Evolutionary conservation across 2,113 vertebrate genomes (phyloP), one percentile per base, ranked within the genome.

Genomic region (Miniopterus natalensis): DNA sequence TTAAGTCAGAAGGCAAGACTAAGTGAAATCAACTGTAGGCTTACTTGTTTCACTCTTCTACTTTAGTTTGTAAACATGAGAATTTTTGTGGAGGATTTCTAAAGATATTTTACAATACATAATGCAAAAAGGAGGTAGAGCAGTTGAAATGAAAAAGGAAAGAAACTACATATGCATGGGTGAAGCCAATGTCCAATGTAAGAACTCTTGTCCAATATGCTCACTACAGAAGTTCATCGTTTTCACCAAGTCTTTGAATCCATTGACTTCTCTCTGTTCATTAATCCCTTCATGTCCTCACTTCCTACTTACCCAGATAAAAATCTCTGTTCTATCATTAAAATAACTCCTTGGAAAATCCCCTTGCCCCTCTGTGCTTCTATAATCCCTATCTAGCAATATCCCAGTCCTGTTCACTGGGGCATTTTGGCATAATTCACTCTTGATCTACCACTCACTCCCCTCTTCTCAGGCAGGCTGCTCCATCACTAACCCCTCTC

Each of bases 1-100:
- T 88, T 88, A 73, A 88, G 66, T 88, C 11, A 59, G 25, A 29
- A 25, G 91, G 12, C 8, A 81, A 97, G 40, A 51, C 23, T n/a
- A 77, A 85, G 23, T 40, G 14, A 93, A 88, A 88, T 61, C 21
- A 59, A 90, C 94, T 40, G 87, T 45, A 75, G 3, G 29, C 59
- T 57, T 51, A 79, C 17, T 90, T 57, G 18, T 18, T 93, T 92
- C n/a, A 74, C 10, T 75, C 36, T 95, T 88, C 5, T 57, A 36
- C n/a, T 84, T 91, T 68, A 84, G 11, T 78, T n/a, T 25, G 18
- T 42, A 88, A 88, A 21, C 18, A 14, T 36, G 27, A 81, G 17
- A 40, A 47, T 59, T 83, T 94, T 84, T 88, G 31, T 81, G 13
- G 5, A 12, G 53, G 14, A 74, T 1, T 68, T 85, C 59, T 86